phyloP scores from a whole-genome alignment of 2,797 vertebrate species.

The Lacerta agilis region DNA sequence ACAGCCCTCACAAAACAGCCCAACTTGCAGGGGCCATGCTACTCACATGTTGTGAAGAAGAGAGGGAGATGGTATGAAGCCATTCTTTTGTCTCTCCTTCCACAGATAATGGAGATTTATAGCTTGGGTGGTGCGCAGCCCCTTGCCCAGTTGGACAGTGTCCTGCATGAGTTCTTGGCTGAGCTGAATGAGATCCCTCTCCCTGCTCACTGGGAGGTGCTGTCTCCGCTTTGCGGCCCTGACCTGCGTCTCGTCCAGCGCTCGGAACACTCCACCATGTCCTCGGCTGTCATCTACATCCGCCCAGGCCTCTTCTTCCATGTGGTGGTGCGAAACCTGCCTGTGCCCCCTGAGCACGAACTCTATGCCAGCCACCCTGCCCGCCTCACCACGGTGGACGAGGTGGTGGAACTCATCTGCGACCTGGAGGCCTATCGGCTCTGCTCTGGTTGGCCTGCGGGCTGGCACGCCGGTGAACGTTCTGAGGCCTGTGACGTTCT shows the following conservation, averaged over 20 bases:
- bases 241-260: slow-evolving; percentile 54
- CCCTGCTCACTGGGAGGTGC: slow-evolving; percentile 63
- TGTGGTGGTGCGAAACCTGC: slow-evolving; percentile 38
- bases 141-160: slow-evolving; percentile 22
- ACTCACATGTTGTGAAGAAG: neutral
- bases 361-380: slow-evolving; percentile 54
- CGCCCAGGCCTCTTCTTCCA: slow-evolving; percentile 52
- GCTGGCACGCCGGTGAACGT: neutral
- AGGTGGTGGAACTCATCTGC: slow-evolving; percentile 65
- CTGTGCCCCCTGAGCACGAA: slow-evolving; percentile 54
- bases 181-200: slow-evolving; percentile 62
- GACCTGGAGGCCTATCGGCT: slow-evolving; percentile 60
- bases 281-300: slow-evolving; percentile 48
- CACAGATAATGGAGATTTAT: slow-evolving; percentile 78
- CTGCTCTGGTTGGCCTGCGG: slow-evolving; percentile 40
- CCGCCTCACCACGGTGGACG: slow-evolving; percentile 58
- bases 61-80: neutral
- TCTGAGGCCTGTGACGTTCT: slow-evolving; percentile 55
- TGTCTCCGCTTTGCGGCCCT: neutral
- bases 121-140: slow-evolving; percentile 65
- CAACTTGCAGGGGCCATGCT: too few relatives aligned
- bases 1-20: too few relatives aligned
- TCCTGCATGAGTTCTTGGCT: slow-evolving; percentile 51
- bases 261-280: slow-evolving; percentile 53
- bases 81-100: neutral